Percentiles rank a stretch among this genome's conserved stretches.
phyloP scores from a whole-genome alignment of 2,797 vertebrate genomes.

The Pipistrellus kuhlii region DNA sequence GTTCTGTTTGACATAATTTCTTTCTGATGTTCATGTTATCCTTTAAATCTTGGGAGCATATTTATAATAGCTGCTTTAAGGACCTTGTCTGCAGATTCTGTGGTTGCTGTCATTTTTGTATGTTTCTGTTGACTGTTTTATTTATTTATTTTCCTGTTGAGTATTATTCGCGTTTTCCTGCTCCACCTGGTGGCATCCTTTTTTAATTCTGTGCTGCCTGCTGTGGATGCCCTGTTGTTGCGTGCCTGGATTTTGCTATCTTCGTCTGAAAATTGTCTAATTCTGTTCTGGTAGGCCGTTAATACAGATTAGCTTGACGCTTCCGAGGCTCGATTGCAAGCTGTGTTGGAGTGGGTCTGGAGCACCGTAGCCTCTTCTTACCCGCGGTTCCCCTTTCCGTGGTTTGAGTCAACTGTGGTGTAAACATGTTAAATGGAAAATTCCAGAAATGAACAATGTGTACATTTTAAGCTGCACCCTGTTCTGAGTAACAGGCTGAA shows the following conservation, averaged over 20 bases:
- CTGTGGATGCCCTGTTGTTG: background rate
- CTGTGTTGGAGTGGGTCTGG: background rate
- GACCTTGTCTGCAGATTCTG: background rate
- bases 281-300: background rate
- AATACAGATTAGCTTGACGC: background rate
- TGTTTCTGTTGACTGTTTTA: background rate
- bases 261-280: background rate
- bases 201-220: background rate
- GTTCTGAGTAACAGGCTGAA: background rate
- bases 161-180: background rate
- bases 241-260: background rate
- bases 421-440: background rate
- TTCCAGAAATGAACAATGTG: background rate
- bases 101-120: background rate
- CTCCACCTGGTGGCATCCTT: background rate
- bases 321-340: background rate
- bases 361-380: background rate
- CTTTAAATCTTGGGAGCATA: conserved; percentile 9
- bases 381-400: background rate
- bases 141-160: background rate
- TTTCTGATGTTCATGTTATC: background rate
- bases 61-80: background rate
- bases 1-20: background rate
- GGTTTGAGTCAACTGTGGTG: background rate
- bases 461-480: background rate